Evolutionary conservation across 1,140 invertebrate genomes (phyloP), one percentile per base, ranked within the genome.

Genomic region (Caenorhabditis inopinata): DNA sequence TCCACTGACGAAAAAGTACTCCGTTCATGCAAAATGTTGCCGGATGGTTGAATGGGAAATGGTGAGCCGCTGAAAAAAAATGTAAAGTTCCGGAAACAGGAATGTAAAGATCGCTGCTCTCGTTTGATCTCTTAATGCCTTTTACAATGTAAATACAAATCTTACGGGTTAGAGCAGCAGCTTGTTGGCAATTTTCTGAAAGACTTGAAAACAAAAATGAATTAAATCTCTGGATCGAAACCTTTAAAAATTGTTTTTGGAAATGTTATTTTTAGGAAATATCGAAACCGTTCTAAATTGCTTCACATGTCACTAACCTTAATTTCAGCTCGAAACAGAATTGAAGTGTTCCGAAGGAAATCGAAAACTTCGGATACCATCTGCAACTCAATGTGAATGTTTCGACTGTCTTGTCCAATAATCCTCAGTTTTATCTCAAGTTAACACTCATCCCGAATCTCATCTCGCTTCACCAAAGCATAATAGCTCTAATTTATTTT

Each of bases 11-110:
- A 79, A 79, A 68, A 78, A 58, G 14, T 68, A 74, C 38, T 68
- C 78, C 9, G 38, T 58, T 14, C 53, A 68, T 47, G 58, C 51
- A 2, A 79, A 79, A 29, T 79, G 78, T 53, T 79, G 78, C 35
- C 7, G 78, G 27, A 79, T 79, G 78, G 58, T 62, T 23, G 78
- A 79, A 16, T 68, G 51, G 46, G 78, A 79, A 79, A 68, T 58
- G 78, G 78, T 79, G 14, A 48, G 78, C n/a, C n/a, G n/a, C n/a
- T n/a, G n/a, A n/a, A n/a, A n/a, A n/a, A n/a, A n/a, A n/a, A n/a
- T n/a, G n/a, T n/a, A n/a, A n/a, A n/a, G n/a, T n/a, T n/a, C n/a
- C n/a, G n/a, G n/a, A n/a, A n/a, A n/a, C n/a, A n/a, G n/a, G n/a
- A n/a, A n/a, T n/a, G n/a, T n/a, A n/a, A n/a, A n/a, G n/a, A n/a